Evolutionary conservation across 2,797 vertebrate species (phyloP).

Genomic region (Eleutherodactylus coqui): DNA sequence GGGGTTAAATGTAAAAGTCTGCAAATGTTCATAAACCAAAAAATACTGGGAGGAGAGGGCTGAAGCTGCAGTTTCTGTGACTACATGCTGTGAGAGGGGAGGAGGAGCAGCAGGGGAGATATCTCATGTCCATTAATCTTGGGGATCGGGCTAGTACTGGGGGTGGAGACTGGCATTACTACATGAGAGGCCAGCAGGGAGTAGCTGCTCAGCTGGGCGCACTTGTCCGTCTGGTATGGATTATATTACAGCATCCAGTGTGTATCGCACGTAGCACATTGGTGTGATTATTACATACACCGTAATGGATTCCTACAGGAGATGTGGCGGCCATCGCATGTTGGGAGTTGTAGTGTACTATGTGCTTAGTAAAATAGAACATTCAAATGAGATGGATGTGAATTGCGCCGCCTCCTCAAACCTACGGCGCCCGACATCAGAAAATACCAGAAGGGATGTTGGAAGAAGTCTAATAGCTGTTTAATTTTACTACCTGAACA

Average conservation of each 20-base stretch:
- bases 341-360: neutral
- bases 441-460: too few relatives aligned
- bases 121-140: too few relatives aligned
- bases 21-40: neutral
- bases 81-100: neutral
- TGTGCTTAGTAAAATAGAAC: neutral
- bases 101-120: neutral
- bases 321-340: neutral
- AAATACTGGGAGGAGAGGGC: neutral
- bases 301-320: conserved; percentile 37
- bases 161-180: too few relatives aligned
- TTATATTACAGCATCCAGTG: conserved; percentile 24
- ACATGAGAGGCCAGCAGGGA: neutral
- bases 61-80: neutral
- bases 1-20: too few relatives aligned
- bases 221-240: neutral
- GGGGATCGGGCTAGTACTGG: too few relatives aligned
- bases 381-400: too few relatives aligned
- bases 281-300: conserved; percentile 20
- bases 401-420: too few relatives aligned
- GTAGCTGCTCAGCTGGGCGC: neutral
- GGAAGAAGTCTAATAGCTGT: too few relatives aligned
- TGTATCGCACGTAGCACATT: neutral
- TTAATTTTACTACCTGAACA: too few relatives aligned
- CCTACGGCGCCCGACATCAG: too few relatives aligned